phyloP scores from a whole-genome alignment of 2,113 vertebrate species.

The Tragelaphus scriptus region DNA sequence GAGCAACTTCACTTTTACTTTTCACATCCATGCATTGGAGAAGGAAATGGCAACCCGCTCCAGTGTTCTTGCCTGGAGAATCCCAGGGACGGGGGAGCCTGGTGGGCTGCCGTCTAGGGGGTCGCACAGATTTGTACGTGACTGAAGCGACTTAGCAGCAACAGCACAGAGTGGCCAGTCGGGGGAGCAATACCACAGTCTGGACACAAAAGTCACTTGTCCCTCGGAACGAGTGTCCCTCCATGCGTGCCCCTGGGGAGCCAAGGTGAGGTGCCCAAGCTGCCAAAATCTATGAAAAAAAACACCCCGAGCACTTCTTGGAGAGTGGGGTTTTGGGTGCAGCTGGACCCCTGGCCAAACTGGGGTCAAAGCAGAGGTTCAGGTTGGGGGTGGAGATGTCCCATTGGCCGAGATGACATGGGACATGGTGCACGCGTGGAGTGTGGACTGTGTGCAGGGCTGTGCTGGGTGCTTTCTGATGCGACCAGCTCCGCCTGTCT shows the following conservation, averaged over 20 bases:
- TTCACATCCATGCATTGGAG: not conserved
- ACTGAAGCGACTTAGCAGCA: not conserved
- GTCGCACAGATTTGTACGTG: fast-evolving
- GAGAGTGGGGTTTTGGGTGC: not conserved
- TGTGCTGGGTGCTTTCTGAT: fast-evolving
- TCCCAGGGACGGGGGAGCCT: not conserved
- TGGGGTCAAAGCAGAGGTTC: not conserved
- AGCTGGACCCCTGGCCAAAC: not conserved
- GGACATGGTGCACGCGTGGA: fast-evolving
- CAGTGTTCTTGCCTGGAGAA: not conserved
- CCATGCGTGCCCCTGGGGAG: not conserved
- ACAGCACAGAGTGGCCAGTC: not conserved
- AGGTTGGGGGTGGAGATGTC: fast-evolving
- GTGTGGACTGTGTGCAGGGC: fast-evolving
- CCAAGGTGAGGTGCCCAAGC: not conserved
- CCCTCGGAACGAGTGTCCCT: fast-evolving
- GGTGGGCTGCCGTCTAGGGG: fast-evolving
- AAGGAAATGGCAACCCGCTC: not conserved
- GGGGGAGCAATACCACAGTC: fast-evolving
- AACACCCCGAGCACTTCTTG: not conserved
- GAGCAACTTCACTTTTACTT: not conserved
- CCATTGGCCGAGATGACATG: fast-evolving
- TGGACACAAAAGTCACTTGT: not conserved
- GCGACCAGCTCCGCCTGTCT: too few relatives aligned
- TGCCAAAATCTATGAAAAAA: fast-evolving